Percentiles rank a stretch among this genome's conserved stretches.
These are phyloP conservation scores for Augochlorella aurata DNA, from an alignment of 2,888 invertebrate species.

Conservation along the genomic window DNA sequence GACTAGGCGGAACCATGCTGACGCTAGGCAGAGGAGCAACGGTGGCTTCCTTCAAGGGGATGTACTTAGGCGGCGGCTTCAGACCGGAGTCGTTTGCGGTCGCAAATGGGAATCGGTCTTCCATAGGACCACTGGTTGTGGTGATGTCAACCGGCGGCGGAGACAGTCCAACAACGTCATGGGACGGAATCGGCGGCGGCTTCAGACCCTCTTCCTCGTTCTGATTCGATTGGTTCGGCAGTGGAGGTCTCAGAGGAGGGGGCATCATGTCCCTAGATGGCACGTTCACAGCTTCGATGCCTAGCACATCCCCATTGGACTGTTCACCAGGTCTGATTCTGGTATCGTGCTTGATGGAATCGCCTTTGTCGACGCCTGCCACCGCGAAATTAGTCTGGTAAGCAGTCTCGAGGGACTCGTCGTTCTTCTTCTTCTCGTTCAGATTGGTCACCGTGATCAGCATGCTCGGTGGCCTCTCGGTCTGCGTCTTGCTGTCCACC, in stretches of 20 bases:
- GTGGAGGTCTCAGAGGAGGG: conserved; percentile 69
- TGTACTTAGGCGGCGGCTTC: conserved; percentile 76
- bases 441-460: conserved; percentile 59
- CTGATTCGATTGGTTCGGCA: conserved; percentile 63
- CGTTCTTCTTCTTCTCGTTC: conserved; percentile 54
- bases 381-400: conserved; percentile 76
- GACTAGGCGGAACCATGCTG: conserved; percentile 75
- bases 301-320: conserved; percentile 42
- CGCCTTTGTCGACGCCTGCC: conserved; percentile 56
- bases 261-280: conserved; percentile 77
- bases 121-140: conserved; percentile 71
- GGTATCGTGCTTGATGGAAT: conserved; percentile 37
- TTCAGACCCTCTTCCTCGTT: conserved; percentile 72
- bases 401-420: conserved; percentile 72
- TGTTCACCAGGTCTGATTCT: conserved; percentile 42
- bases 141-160: conserved; percentile 78
- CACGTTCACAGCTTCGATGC: conserved; percentile 54
- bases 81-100: conserved; percentile 71
- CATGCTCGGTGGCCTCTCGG: conserved; percentile 76
- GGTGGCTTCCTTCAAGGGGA: conserved; percentile 75
- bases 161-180: conserved; percentile 78
- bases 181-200: conserved; percentile 75
- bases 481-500: conserved; percentile 73
- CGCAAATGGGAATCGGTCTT: conserved; percentile 63
- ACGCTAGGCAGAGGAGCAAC: conserved; percentile 71